Evolutionary conservation across 1,140 invertebrate species (phyloP).

Genomic region (Drosophila sturtevanti): DNA sequence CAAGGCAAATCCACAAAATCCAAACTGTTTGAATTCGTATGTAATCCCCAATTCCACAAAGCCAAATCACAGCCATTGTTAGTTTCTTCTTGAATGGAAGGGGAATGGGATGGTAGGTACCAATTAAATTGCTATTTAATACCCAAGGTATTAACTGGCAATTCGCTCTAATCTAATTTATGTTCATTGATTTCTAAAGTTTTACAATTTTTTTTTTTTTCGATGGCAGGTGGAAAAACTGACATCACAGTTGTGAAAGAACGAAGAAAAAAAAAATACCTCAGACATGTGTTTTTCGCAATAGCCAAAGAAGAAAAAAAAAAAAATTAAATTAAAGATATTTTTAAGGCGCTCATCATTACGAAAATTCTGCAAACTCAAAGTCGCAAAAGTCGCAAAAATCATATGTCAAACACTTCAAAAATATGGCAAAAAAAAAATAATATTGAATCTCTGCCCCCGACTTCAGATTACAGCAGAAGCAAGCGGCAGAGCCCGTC

Average conservation of each 20-base stretch:
- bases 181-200: conserved; percentile 63
- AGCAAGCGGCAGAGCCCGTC: conserved; percentile 44
- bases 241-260: conserved; percentile 66
- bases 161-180: conserved; percentile 71
- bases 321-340: neutral
- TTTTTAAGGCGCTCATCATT: conserved; percentile 49
- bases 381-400: conserved; percentile 67
- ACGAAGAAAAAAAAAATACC: conserved; percentile 37
- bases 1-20: neutral
- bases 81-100: conserved; percentile 5
- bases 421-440: neutral
- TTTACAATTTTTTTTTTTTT: conserved; percentile 38
- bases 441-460: conserved; percentile 21
- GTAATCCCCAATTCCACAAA: conserved; percentile 13
- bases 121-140: conserved; percentile 78
- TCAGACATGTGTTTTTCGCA: conserved; percentile 65
- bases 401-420: conserved; percentile 76
- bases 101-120: conserved; percentile 31
- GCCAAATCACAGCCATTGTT: conserved; percentile 57
- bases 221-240: conserved; percentile 41
- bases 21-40: neutral
- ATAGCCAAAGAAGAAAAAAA: conserved; percentile 31
- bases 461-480: neutral
- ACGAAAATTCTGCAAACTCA: conserved; percentile 75
- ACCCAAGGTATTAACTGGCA: conserved; percentile 45